A percentile compares a stretch with the other conserved stretches of the same genome.
phyloP scores from a whole-genome alignment of 92 coral and sea anemone genomes.

The Palythoa heliodiscus region DNA sequence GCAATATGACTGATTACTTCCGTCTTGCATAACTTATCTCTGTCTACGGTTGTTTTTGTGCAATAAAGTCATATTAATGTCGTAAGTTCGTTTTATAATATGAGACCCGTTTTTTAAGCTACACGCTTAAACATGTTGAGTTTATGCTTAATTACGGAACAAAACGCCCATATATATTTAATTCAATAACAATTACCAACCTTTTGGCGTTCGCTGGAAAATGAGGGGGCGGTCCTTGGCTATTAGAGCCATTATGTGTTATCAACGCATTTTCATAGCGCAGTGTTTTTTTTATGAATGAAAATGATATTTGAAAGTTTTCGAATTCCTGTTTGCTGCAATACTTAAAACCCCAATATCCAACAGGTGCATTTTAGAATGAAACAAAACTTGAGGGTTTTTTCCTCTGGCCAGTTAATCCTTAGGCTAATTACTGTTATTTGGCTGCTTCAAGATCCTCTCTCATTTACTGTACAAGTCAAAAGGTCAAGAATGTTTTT shows the following conservation, averaged over 20 bases:
- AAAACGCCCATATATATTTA: not conserved
- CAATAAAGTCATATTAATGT: not conserved
- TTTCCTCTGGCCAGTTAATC: not conserved
- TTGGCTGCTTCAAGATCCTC: not conserved
- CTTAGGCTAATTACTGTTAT: not conserved
- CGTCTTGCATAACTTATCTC: not conserved
- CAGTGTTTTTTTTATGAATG: not conserved
- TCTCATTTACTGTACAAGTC: conserved; percentile 2
- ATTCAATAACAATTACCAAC: not conserved
- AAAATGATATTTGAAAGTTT: not conserved
- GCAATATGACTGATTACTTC: conserved; percentile 23
- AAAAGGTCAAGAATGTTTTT: conserved; percentile 22
- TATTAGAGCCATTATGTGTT: conserved; percentile 25
- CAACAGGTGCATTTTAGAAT: not conserved
- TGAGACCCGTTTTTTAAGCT: conserved; percentile 1
- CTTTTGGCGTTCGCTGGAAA: conserved; percentile 8
- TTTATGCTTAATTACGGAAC: not conserved
- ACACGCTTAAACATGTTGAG: conserved; percentile 2
- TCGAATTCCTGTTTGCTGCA: not conserved
- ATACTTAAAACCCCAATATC: not conserved
- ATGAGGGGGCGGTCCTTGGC: conserved; percentile 33
- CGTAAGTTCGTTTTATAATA: not conserved
- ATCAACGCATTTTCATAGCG: conserved; percentile 27
- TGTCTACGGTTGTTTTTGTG: conserved; percentile 11
- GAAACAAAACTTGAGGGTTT: not conserved